A percentile compares a stretch with the other conserved stretches of the same genome.
phyloP scores from a whole-genome alignment of 2,888 invertebrate genomes.

The Callosobruchus maculatus region DNA sequence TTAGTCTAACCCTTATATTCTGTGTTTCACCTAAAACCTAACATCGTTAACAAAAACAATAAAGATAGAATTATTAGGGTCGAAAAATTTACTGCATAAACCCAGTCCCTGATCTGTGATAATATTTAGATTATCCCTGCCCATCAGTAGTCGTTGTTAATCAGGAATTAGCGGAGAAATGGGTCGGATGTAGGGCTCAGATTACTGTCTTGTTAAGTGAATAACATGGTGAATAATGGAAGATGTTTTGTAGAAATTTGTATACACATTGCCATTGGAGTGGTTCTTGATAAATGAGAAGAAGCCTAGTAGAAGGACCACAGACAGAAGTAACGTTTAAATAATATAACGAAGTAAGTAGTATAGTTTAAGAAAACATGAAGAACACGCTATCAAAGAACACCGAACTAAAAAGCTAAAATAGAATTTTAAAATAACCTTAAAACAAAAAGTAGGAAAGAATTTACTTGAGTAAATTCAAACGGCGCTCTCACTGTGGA shows the following conservation, averaged over 20 bases:
- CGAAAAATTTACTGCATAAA: not conserved
- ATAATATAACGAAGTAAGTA: no score
- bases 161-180: not conserved
- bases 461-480: no score
- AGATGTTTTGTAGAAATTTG: not conserved
- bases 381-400: no score
- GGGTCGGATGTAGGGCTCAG: not conserved
- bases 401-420: no score
- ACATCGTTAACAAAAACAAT: not conserved
- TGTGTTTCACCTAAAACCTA: not conserved
- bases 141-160: not conserved
- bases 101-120: not conserved
- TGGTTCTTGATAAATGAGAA: no score
- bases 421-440: no score
- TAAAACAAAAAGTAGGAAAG: no score
- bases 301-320: no score
- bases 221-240: not conserved
- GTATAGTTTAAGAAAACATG: no score
- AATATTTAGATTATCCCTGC: not conserved
- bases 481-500: no score
- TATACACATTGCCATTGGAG: no score
- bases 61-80: not conserved
- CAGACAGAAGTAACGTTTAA: no score
- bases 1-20: not conserved
- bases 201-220: not conserved